Evolutionary conservation across 2,888 invertebrate genomes (phyloP).

Genomic region (Bellardia pandia): DNA sequence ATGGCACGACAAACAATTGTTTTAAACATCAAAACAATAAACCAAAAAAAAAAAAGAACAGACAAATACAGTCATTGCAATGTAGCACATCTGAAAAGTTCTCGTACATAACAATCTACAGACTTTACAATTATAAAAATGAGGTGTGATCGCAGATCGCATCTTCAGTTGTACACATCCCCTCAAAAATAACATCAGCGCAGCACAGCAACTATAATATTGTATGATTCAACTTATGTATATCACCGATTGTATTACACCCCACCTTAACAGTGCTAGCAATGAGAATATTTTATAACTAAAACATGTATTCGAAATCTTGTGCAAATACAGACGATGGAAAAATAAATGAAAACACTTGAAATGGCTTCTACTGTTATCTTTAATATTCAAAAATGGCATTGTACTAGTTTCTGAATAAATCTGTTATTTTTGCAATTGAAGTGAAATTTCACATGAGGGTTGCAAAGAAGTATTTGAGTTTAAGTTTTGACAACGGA

Average conservation of each 20-base stretch:
- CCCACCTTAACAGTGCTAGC: slow-evolving; percentile 42
- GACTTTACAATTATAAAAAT: slow-evolving; percentile 66
- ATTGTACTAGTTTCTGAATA: too few species aligned
- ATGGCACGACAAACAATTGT: slow-evolving; percentile 52
- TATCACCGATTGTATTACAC: slow-evolving; percentile 48
- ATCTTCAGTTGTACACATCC: slow-evolving; percentile 53
- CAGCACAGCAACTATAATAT: slow-evolving; percentile 21
- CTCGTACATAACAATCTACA: slow-evolving; percentile 17
- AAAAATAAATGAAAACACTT: slow-evolving; percentile 16
- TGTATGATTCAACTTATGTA: slow-evolving; percentile 16
- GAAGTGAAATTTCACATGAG: too few species aligned
- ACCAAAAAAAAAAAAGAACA: slow-evolving; percentile 34
- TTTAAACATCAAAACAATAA: slow-evolving; percentile 33
- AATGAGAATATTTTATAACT: slow-evolving; percentile 47
- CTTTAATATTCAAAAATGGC: too few species aligned
- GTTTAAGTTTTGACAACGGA: too few species aligned
- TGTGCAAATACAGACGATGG: slow-evolving; percentile 34
- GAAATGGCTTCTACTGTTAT: background rate
- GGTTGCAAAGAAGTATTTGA: too few species aligned
- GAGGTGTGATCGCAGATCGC: slow-evolving; percentile 70
- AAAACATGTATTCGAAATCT: slow-evolving; percentile 36
- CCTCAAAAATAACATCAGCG: slow-evolving; percentile 50
- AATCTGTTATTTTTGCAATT: too few species aligned
- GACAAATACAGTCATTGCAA: slow-evolving; percentile 23
- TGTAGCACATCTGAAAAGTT: slow-evolving; percentile 7